These are phyloP conservation scores for Drosophila biarmipes DNA, from an alignment of 1,140 invertebrate genomes.

Conservation along the genomic window DNA sequence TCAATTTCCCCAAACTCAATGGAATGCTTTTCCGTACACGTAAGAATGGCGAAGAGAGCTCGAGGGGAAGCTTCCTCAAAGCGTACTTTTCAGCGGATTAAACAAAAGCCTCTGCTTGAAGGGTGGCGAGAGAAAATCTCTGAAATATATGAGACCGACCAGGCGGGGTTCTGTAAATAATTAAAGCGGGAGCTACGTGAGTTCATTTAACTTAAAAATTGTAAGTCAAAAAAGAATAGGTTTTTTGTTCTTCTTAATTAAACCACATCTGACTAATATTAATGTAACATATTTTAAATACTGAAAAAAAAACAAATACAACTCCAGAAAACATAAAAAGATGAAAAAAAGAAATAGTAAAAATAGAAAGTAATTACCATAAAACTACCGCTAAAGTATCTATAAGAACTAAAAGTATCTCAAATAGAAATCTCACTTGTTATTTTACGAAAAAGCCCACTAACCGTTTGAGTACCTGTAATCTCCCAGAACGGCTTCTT, in stretches of 20 bases:
- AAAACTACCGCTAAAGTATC: too few relatives aligned
- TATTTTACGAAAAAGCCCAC: conserved; percentile 5
- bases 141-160: conserved; percentile 5
- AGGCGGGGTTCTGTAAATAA: not conserved
- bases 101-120: conserved; percentile 36
- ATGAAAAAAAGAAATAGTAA: too few relatives aligned
- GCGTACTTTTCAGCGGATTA: conserved; percentile 17
- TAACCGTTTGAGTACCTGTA: conserved; percentile 7
- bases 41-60: conserved; percentile 45
- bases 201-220: not conserved
- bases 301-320: too few relatives aligned
- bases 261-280: too few relatives aligned
- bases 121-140: conserved; percentile 34
- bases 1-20: conserved; percentile 44
- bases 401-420: not conserved
- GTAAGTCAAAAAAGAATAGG: too few relatives aligned
- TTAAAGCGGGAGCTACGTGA: not conserved
- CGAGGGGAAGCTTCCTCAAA: conserved; percentile 37
- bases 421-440: not conserved
- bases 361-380: too few relatives aligned
- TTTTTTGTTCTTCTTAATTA: too few relatives aligned
- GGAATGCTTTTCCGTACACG: conserved; percentile 46
- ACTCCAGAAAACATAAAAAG: too few relatives aligned
- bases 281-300: too few relatives aligned
- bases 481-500: conserved; percentile 6